phyloP scores from a whole-genome alignment of 2,113 vertebrate genomes.

The Martes martes region DNA sequence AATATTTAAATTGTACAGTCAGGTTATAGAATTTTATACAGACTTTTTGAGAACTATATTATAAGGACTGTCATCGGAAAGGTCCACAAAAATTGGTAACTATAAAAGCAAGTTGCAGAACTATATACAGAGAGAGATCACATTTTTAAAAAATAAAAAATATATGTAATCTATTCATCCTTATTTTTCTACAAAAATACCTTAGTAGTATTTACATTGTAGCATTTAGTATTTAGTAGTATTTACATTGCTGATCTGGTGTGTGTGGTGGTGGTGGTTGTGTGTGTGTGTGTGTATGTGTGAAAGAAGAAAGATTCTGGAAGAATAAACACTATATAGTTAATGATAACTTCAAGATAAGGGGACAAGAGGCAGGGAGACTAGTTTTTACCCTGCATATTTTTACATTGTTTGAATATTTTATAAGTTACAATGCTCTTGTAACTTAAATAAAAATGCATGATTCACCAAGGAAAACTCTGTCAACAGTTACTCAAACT shows the following conservation, averaged over 20 bases:
- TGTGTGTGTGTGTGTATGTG: background rate
- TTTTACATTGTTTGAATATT: slow-evolving; percentile 10
- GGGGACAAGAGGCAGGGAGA: background rate
- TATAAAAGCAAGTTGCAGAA: background rate
- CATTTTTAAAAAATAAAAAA: background rate
- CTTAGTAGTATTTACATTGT: background rate
- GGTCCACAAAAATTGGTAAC: background rate
- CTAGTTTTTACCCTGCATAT: background rate
- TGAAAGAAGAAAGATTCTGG: background rate
- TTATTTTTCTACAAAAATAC: background rate
- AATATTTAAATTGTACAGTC: background rate
- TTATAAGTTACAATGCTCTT: background rate
- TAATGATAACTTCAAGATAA: background rate
- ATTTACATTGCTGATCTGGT: background rate
- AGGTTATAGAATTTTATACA: background rate
- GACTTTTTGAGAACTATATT: background rate
- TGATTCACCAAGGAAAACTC: slow-evolving; percentile 3
- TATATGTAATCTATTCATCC: background rate
- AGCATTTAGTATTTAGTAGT: no score
- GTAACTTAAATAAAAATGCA: background rate
- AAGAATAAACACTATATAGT: background rate
- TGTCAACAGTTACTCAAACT: slow-evolving; percentile 14
- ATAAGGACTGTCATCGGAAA: background rate
- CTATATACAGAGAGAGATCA: background rate
- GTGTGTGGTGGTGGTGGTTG: background rate